Conservation (phyloP, 2,888 invertebrate genomes). For the Synanthedon myopaeformis region DNA sequence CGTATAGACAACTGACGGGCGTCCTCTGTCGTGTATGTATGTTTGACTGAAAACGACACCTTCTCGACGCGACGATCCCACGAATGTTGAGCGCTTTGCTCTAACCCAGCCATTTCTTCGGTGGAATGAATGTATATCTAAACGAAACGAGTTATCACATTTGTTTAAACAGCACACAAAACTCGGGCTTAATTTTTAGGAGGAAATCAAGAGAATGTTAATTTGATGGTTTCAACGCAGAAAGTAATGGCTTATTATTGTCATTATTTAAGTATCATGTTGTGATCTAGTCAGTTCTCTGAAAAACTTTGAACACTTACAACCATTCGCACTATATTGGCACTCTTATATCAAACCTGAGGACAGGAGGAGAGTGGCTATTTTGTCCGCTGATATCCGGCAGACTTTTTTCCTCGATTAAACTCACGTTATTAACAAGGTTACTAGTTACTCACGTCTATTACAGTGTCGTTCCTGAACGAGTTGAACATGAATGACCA, state of each 20-base stretch:
- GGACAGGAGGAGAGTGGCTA: too few relatives aligned
- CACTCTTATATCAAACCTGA: too few relatives aligned
- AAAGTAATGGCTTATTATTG: not conserved
- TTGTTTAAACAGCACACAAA: too few relatives aligned
- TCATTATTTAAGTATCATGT: too few relatives aligned
- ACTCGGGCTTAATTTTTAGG: too few relatives aligned
- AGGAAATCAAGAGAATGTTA: too few relatives aligned
- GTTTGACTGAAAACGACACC: slow-evolving; percentile 77
- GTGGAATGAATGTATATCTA: slow-evolving; percentile 75
- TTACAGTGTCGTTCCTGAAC: slow-evolving; percentile 49
- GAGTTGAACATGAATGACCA: slow-evolving; percentile 73
- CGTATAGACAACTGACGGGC: slow-evolving; percentile 75
- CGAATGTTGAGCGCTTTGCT: slow-evolving; percentile 76
- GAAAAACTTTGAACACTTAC: too few relatives aligned
- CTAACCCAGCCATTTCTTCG: slow-evolving; percentile 77
- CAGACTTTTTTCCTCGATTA: too few relatives aligned
- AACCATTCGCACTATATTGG: too few relatives aligned
- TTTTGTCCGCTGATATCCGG: too few relatives aligned
- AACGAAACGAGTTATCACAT: not conserved
- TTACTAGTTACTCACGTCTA: slow-evolving; percentile 31
- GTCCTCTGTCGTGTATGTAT: slow-evolving; percentile 82
- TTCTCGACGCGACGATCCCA: slow-evolving; percentile 75
- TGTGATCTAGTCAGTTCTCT: too few relatives aligned
- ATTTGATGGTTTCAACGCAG: too few relatives aligned
- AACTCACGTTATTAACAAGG: not conserved